Base-by-base conservation (phyloP, 2,888 invertebrate genomes). In the Rhagonycha fulva region DNA sequence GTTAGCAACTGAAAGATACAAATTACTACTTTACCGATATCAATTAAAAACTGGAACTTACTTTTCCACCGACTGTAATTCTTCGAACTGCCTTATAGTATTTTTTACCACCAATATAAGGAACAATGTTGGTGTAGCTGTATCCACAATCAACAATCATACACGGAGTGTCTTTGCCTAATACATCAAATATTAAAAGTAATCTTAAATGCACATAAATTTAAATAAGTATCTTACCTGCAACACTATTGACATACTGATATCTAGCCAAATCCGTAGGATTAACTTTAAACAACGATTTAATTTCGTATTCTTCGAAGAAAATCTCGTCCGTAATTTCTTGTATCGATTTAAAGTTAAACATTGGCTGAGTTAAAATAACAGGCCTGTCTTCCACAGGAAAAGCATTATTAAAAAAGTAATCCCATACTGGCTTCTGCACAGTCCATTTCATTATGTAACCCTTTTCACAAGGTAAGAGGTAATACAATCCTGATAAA, bases 281-380 rank as follows among this genome's bases (percentile, higher is more conserved):
- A 83, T 96, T 96, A 30, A 94, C 92, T 80, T 95, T 91, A 70
- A 95, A 89, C 70, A 98, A 88, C 0, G 95, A 93, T 73, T 94
- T 93, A 83, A 98, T 96, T 83, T 97, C 97, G 85, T 97, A 99
- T 86, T 99, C 98, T 87, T 99, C 99, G 87, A 99, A 99, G 82
- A 99, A 94, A 81, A 99, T 95, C 88, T 99, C 99, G 62, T 95
- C 94, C 89, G 96, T 94, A 0, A 95, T 96, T 88, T 99, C 98
- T 87, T 98, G 97, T 72, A 97, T 93, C 0, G 96, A 95, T 0
- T 93, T 90, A 86, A 99, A 98, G 87, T 99, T 98, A 85, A 96
- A 96, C 81, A 95, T 91, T 0, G 99, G 98, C 85, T 99, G 99
- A 0, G 99, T 99, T 32, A 99, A 89, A 4, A 99, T 92, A 0